Evolutionary conservation across 2,888 invertebrate genomes (phyloP).

Genomic region (Idaea dimidiata): DNA sequence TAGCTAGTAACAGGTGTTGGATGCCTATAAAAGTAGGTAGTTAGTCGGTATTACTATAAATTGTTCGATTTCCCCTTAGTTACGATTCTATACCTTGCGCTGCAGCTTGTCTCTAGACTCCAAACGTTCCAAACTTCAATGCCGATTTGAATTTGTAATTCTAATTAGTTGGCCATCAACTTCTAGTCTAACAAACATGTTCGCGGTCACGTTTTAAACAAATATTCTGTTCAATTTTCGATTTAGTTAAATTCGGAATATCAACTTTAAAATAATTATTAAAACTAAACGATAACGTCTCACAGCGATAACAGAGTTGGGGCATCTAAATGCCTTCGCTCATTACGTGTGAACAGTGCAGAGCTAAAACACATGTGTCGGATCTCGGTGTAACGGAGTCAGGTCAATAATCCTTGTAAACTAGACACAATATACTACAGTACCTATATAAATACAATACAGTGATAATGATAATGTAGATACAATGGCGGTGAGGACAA

Average conservation of each 20-base stretch:
- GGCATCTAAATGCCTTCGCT: slow-evolving; percentile 26
- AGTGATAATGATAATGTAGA: slow-evolving; percentile 32
- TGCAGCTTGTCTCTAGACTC: not conserved
- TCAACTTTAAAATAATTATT: not conserved
- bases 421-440: slow-evolving; percentile 14
- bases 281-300: slow-evolving; percentile 53
- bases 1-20: not conserved
- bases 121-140: not conserved
- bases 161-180: slow-evolving; percentile 2
- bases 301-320: slow-evolving; percentile 53
- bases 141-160: slow-evolving; percentile 2
- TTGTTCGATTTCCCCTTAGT: not conserved
- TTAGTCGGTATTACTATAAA: not conserved
- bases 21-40: not conserved
- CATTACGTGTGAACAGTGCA: slow-evolving; percentile 23
- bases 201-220: not conserved
- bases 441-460: slow-evolving; percentile 7
- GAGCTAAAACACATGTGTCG: slow-evolving; percentile 25
- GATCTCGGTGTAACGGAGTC: slow-evolving; percentile 16
- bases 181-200: slow-evolving; percentile 2
- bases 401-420: slow-evolving; percentile 31
- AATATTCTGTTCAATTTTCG: not conserved
- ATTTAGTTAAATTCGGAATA: not conserved
- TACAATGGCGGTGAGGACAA: slow-evolving; percentile 19
- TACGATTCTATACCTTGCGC: not conserved